Evolutionary conservation across 2,113 vertebrate species (phyloP).

Genomic region (Passer domesticus): DNA sequence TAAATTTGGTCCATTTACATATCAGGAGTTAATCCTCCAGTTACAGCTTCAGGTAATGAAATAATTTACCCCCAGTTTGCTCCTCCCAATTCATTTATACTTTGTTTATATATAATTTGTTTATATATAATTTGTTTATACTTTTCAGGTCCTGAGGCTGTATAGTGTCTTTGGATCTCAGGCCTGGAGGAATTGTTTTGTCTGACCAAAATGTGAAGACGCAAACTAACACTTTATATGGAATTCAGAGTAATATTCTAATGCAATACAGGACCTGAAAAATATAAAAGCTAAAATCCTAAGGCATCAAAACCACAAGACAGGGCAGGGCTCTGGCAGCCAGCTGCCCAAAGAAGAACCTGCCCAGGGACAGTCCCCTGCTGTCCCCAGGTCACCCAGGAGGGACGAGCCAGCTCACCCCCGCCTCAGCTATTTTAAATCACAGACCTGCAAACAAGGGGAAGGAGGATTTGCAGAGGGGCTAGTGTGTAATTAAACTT

Average conservation of each 20-base stretch:
- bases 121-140: not conserved
- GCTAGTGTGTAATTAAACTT: conserved; percentile 71
- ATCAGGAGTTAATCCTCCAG: not conserved
- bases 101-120: no score
- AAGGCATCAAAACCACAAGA: not conserved
- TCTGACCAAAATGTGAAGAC: no score
- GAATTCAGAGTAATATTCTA: not conserved
- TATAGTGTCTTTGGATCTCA: not conserved
- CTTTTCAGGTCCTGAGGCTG: not conserved
- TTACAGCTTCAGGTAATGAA: not conserved
- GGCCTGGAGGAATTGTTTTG: not conserved
- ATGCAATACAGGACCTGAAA: not conserved
- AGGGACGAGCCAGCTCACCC: not conserved
- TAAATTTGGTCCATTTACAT: not conserved
- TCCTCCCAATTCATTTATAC: no score
- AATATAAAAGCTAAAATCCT: not conserved
- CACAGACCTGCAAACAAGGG: not conserved
- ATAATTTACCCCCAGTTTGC: not conserved
- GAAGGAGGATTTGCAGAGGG: conserved; percentile 38
- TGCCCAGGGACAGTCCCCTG: fast-evolving
- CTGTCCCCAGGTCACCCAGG: not conserved
- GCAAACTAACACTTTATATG: fast-evolving
- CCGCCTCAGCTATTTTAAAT: not conserved
- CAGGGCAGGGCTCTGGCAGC: not conserved
- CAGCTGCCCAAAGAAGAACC: fast-evolving